Evolutionary conservation across 2,888 invertebrate species (phyloP), one percentile per base, ranked within the genome.

Genomic region (Lottia scabra): DNA sequence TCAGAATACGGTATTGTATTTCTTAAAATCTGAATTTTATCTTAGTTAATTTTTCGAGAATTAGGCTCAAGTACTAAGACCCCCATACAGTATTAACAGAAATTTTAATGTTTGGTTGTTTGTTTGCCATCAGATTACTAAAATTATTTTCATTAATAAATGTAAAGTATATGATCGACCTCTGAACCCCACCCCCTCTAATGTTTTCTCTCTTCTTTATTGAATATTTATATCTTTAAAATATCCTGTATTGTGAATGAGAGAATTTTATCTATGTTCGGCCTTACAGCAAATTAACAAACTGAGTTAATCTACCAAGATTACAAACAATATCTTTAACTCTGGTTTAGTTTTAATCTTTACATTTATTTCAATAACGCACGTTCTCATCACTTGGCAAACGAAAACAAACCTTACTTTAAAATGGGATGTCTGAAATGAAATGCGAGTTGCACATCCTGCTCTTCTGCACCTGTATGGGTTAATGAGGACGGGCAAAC

Each of bases 41-140:
- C n/a, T n/a, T n/a, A n/a, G n/a, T n/a, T n/a, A n/a, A n/a, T n/a
- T n/a, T n/a, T n/a, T n/a, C n/a, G n/a, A n/a, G n/a, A 4, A 38
- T 10, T 30, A 38, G 38, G 38, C 10, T 38, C 10, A 8, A 8
- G 38, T 38, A 6, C 38, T 38, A 38, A 38, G 30, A 30, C 30
- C 38, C 1, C 38, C 1, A 38, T 38, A 6, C 5, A 13, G 10
- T 5, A 56, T 23, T 13, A 10, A 56, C 23, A 56, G 15, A 3
- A 56, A 16, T 43, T 30, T 19, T 23, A 43, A 38, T 16, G 23
- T 44, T 27, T 23, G 26, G 30, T 23, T 62, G 66, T 30, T 16
- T 43, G 26, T 63, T 44, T 72, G 78, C 76, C 84, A 84, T 87
- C 87, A 87, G 87, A 88, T 87, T 87, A 88, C 87, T 85, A 88